Conservation (phyloP, 2,888 invertebrate species). For the Mylabris sibirica region DNA sequence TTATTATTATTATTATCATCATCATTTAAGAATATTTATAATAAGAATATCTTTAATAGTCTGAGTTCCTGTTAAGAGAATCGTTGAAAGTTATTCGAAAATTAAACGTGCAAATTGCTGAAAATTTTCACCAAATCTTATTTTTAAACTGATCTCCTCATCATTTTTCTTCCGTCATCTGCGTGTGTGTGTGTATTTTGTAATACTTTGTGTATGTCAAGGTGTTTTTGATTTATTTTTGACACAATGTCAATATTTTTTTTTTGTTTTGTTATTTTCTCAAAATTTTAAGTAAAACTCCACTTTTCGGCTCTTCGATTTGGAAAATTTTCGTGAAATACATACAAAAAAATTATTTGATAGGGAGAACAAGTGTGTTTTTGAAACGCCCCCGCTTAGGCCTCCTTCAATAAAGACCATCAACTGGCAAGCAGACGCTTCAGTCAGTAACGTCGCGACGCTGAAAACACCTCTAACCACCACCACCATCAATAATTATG, state of each 20-base stretch:
- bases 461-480: conserved; percentile 47
- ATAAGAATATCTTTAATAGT: background rate
- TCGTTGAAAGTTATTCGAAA: conserved; percentile 11
- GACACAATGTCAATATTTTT: background rate
- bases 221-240: background rate
- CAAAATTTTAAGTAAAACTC: background rate
- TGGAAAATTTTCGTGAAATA: background rate
- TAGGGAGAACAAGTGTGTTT: conserved; percentile 41
- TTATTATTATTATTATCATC: background rate
- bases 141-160: background rate
- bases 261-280: background rate
- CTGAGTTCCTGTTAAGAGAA: background rate
- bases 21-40: background rate
- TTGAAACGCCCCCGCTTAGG: conserved; percentile 52
- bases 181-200: background rate
- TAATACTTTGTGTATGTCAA: background rate
- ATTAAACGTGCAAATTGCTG: background rate
- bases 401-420: conserved; percentile 53
- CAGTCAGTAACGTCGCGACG: conserved; percentile 65
- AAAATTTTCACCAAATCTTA: background rate
- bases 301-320: background rate
- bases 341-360: background rate
- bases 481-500: conserved; percentile 46
- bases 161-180: too few relatives aligned
- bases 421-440: conserved; percentile 56